Percentiles rank a stretch among this genome's conserved stretches.
Evolutionary conservation across 1,140 invertebrate species (phyloP).

Genomic region (Drosophila oshimai): DNA sequence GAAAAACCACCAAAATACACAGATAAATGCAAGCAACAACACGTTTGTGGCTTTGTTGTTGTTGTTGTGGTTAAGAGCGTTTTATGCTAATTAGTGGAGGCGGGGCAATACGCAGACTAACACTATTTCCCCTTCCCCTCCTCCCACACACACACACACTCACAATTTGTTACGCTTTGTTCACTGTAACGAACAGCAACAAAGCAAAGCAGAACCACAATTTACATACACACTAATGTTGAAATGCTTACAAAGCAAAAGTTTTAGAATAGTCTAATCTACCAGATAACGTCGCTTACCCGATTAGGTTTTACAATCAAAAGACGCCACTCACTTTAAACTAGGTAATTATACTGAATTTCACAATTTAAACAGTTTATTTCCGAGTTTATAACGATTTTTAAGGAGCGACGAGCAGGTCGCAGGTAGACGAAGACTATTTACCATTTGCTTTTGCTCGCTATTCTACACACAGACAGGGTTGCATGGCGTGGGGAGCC

Average conservation of each 20-base stretch:
- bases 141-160: conserved; percentile 6
- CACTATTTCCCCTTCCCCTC: background rate
- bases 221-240: conserved; percentile 18
- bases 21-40: conserved; percentile 51
- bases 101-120: conserved; percentile 19
- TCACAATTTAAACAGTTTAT: conserved; percentile 7
- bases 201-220: conserved; percentile 37
- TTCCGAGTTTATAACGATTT: conserved; percentile 15
- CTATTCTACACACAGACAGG: conserved; percentile 78
- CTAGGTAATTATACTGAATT: background rate
- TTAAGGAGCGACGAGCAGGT: conserved; percentile 38
- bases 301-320: background rate
- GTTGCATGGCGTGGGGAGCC: conserved; percentile 35
- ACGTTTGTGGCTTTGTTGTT: conserved; percentile 43
- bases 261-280: conserved; percentile 1
- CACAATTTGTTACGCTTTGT: conserved; percentile 59
- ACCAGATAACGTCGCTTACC: conserved; percentile 34
- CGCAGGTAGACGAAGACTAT: conserved; percentile 59
- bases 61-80: conserved; percentile 29
- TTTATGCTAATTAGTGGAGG: conserved; percentile 64
- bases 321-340: background rate
- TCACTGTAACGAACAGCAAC: conserved; percentile 40
- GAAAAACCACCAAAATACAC: conserved; percentile 19
- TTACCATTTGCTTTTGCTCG: conserved; percentile 64
- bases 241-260: conserved; percentile 16